phyloP scores from a whole-genome alignment of 2,888 invertebrate genomes.

The Patella caerulea region DNA sequence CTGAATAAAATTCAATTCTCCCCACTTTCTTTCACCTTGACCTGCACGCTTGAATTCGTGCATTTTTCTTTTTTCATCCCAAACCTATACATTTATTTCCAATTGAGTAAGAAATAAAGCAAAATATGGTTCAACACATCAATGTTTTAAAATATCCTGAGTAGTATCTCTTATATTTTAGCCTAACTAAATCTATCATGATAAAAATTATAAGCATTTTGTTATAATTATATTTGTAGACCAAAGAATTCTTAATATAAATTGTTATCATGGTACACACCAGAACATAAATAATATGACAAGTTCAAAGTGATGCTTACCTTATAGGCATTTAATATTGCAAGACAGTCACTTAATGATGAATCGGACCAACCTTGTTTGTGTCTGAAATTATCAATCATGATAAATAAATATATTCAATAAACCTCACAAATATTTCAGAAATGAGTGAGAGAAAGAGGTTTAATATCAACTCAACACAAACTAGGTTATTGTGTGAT shows the following conservation, averaged over 20 bases:
- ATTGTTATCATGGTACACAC: too few relatives aligned
- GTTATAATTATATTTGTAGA: background rate
- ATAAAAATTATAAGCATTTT: background rate
- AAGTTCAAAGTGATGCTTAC: constrained; percentile 72
- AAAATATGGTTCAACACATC: background rate
- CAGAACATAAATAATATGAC: too few relatives aligned
- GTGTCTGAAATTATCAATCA: constrained; percentile 75
- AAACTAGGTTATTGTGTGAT: background rate
- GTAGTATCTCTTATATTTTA: too few relatives aligned
- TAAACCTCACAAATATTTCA: background rate
- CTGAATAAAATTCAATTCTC: constrained; percentile 60
- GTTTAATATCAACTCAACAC: too few relatives aligned
- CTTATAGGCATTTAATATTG: constrained; percentile 84
- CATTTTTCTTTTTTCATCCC: constrained; percentile 78
- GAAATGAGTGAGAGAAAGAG: background rate
- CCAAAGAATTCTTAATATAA: constrained; percentile 10
- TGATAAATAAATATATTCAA: background rate
- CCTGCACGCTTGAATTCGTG: constrained; percentile 75
- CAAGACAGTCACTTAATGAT: constrained; percentile 87
- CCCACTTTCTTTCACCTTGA: constrained; percentile 72
- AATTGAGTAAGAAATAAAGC: constrained; percentile 2
- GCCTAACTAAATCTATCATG: background rate
- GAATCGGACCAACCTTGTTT: constrained; percentile 87
- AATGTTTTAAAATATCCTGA: too few relatives aligned
- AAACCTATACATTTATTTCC: constrained; percentile 75